Conservation (phyloP, 2,113 vertebrate genomes). For the Barbus barbus region DNA sequence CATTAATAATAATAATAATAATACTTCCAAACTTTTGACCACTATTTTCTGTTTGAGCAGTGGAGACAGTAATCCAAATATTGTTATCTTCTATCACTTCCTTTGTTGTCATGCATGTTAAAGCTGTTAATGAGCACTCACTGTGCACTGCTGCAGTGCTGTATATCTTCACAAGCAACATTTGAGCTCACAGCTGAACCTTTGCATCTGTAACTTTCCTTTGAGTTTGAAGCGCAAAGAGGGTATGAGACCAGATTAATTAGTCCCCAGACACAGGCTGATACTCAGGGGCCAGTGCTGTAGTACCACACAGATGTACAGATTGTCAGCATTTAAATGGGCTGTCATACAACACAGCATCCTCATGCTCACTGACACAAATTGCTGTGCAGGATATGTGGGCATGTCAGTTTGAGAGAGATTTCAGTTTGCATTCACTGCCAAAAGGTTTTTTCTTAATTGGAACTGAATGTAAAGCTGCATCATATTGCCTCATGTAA, state of each 20-base stretch:
- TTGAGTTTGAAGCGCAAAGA: conserved; percentile 50
- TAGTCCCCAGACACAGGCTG: conserved; percentile 59
- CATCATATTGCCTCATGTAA: conserved; percentile 63
- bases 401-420: conserved; percentile 55
- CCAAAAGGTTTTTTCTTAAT: conserved; percentile 68
- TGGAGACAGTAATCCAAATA: conserved; percentile 22
- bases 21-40: not conserved
- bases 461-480: conserved; percentile 61
- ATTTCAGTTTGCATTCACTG: conserved; percentile 57
- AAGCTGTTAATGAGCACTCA: conserved; percentile 44
- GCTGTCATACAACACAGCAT: conserved; percentile 61
- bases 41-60: not conserved
- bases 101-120: conserved; percentile 36
- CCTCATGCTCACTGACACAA: conserved; percentile 41
- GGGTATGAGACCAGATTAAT: conserved; percentile 62
- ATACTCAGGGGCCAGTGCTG: conserved; percentile 39
- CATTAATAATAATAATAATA: no score
- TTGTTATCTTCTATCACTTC: conserved; percentile 16
- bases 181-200: conserved; percentile 26
- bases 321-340: conserved; percentile 56
- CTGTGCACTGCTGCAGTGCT: conserved; percentile 18
- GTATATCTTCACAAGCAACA: conserved; percentile 25
- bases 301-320: conserved; percentile 48
- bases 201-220: conserved; percentile 32
- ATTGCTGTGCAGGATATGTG: conserved; percentile 39